phyloP scores from a whole-genome alignment of 2,113 vertebrate genomes.

The Channa argus region DNA sequence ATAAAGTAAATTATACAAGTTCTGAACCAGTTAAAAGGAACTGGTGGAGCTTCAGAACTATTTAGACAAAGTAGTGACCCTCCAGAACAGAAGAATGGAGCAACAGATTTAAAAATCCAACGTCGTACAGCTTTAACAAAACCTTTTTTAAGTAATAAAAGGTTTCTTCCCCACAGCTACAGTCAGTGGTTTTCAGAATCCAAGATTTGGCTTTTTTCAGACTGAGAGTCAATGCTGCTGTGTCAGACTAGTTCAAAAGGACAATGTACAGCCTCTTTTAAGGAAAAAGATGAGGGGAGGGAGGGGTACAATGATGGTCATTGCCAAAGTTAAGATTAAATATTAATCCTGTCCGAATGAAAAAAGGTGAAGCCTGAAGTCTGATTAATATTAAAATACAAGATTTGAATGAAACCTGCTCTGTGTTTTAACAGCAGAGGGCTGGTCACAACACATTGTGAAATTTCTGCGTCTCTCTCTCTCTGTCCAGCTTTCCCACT shows the following conservation, averaged over 20 bases:
- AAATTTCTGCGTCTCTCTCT: constrained; percentile 2
- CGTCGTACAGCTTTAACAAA: too few species aligned
- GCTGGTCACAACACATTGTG: constrained; percentile 2
- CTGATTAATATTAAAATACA: constrained; percentile 47
- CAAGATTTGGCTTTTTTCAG: neutral
- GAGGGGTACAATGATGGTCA: constrained; percentile 7
- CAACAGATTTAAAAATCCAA: too few species aligned
- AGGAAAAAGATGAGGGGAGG: constrained; percentile 9
- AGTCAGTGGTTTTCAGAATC: neutral
- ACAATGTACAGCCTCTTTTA: constrained; percentile 7
- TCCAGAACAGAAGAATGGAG: too few species aligned
- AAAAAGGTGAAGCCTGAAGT: neutral
- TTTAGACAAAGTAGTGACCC: too few species aligned
- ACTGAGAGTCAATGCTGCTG: constrained; percentile 11
- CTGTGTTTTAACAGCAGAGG: constrained; percentile 41
- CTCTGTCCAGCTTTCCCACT: constrained; percentile 1
- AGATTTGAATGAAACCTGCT: constrained; percentile 24
- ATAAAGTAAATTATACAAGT: too few species aligned
- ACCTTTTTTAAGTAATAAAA: too few species aligned
- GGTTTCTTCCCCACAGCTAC: too few species aligned
- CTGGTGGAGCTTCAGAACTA: neutral
- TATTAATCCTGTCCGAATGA: constrained; percentile 22
- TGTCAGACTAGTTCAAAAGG: constrained; percentile 16
- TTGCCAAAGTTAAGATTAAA: neutral
- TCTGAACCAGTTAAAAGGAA: too few species aligned